A percentile compares a stretch with the other conserved stretches of the same genome.
phyloP scores from a whole-genome alignment of 2,888 invertebrate species.

The Macropis europaea region DNA sequence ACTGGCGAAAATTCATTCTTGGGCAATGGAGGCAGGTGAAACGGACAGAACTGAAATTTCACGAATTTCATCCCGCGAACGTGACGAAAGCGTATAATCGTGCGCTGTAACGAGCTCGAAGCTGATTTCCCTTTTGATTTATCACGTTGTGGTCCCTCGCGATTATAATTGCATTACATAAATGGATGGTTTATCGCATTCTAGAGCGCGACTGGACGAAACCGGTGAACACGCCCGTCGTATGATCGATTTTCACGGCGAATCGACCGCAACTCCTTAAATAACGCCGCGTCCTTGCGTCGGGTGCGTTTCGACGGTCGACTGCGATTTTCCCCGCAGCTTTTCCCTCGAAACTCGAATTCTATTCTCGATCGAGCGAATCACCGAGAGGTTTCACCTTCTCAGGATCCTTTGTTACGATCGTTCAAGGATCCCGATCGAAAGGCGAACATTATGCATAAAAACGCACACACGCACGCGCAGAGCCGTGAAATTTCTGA shows the following conservation, averaged over 20 bases:
- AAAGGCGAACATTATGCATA: not conserved
- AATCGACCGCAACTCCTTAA: not conserved
- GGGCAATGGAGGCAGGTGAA: too few relatives aligned
- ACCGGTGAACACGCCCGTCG: not conserved
- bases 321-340: conserved; percentile 9
- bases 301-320: conserved; percentile 7
- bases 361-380: not conserved
- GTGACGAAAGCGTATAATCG: conserved; percentile 12
- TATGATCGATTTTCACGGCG: conserved; percentile 4
- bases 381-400: not conserved
- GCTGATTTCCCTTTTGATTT: conserved; percentile 46
- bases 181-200: not conserved
- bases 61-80: not conserved
- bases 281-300: not conserved
- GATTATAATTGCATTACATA: conserved; percentile 10
- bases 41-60: too few relatives aligned
- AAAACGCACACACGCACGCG: too few relatives aligned
- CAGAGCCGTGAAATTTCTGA: conserved; percentile 13
- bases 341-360: not conserved
- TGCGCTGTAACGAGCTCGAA: conserved; percentile 1
- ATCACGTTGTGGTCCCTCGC: not conserved
- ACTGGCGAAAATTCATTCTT: too few relatives aligned
- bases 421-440: not conserved
- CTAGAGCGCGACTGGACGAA: too few relatives aligned
- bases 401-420: not conserved